phyloP scores from a whole-genome alignment of 23 tunicate species.

The Diplosoma virens region DNA sequence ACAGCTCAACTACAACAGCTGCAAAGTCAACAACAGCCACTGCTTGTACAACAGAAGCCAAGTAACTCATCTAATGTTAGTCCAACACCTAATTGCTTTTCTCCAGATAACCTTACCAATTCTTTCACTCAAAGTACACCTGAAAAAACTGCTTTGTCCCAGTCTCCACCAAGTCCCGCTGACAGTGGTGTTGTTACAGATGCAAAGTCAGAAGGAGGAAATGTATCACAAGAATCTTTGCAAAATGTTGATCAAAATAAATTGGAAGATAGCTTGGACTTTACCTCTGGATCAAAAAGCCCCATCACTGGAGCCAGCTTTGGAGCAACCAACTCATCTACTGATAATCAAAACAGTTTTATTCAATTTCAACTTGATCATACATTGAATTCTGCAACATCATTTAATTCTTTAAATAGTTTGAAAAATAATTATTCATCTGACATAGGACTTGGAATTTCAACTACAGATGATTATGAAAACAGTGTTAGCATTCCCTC shows the following conservation, averaged over 20 bases:
- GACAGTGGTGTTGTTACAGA: conserved; percentile 80
- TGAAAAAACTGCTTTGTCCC: conserved; percentile 49
- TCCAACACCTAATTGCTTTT: conserved; percentile 36
- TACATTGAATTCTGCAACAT: background rate
- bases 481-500: conserved; percentile 17
- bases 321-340: background rate
- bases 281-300: background rate
- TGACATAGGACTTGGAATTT: background rate
- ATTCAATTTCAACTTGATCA: conserved; percentile 9
- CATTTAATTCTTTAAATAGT: background rate
- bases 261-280: conserved; percentile 27
- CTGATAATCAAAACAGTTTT: background rate
- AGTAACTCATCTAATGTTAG: background rate
- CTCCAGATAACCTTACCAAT: conserved; percentile 38
- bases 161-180: conserved; percentile 70
- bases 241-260: conserved; percentile 41
- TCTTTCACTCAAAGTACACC: conserved; percentile 37
- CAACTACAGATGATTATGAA: background rate
- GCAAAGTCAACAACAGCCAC: background rate
- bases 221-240: conserved; percentile 45
- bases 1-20: background rate
- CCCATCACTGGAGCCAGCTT: background rate
- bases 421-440: background rate
- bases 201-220: conserved; percentile 47
- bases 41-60: background rate